These are phyloP conservation scores for Acleris cristana DNA, from an alignment of 2,888 invertebrate species.

Conservation along the genomic window DNA sequence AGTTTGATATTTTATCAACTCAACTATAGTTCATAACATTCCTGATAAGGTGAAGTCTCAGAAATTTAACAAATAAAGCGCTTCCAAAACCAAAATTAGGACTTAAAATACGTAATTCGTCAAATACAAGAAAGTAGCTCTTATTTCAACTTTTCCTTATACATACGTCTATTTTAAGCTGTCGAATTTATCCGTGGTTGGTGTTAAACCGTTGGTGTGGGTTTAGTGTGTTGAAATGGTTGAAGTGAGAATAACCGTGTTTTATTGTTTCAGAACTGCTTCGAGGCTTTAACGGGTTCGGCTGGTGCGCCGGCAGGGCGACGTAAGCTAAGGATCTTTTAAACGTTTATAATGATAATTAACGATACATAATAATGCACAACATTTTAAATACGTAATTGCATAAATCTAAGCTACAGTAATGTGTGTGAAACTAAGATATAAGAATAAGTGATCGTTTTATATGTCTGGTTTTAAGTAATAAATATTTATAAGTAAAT, in stretches of 20 bases:
- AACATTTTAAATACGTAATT: constrained; percentile 43
- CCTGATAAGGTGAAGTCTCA: no score
- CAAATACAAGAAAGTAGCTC: no score
- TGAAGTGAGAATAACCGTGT: background rate
- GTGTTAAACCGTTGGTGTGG: no score
- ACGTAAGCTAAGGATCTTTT: constrained; percentile 33
- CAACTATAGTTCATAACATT: no score
- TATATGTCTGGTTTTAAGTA: constrained; percentile 55
- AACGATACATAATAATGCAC: constrained; percentile 40
- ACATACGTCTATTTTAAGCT: no score
- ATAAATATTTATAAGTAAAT: constrained; percentile 49
- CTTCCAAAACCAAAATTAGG: no score
- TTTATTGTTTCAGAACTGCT: background rate
- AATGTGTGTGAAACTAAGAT: constrained; percentile 29
- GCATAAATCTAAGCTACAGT: constrained; percentile 35
- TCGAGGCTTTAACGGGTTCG: background rate
- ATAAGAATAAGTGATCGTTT: constrained; percentile 52
- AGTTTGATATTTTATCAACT: no score
- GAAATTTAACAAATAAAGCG: no score
- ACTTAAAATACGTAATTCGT: no score
- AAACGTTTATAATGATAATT: constrained; percentile 35
- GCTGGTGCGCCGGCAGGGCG: constrained; percentile 3
- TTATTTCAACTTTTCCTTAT: no score
- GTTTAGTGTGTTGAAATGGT: no score
- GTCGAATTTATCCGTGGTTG: no score